Evolutionary conservation across 2,113 vertebrate genomes (phyloP).

Genomic region (Lophotis ruficrista): DNA sequence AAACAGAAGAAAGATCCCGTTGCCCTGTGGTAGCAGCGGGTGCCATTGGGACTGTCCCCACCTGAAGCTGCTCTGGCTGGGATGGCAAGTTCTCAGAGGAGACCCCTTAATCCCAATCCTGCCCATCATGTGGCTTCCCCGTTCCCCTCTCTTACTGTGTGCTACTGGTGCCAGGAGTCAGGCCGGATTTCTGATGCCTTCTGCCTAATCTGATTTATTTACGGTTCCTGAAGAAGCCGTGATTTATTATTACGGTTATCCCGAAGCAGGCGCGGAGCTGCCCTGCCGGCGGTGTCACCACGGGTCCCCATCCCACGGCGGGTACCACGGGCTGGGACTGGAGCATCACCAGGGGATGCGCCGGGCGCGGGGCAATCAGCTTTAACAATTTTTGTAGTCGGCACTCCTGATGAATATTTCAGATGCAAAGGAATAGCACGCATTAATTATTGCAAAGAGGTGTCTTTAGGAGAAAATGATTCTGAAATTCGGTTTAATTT

Average conservation of each 20-base stretch:
- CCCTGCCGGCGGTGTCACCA: neutral
- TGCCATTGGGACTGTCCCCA: neutral
- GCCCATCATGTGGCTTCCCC: neutral
- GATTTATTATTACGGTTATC: neutral
- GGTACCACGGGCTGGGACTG: neutral
- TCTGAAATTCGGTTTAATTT: constrained; percentile 80
- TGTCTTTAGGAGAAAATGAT: constrained; percentile 79
- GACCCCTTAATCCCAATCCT: neutral
- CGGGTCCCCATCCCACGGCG: neutral
- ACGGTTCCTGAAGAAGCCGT: neutral
- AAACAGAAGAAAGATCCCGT: neutral
- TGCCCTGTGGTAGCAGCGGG: neutral
- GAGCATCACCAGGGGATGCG: neutral
- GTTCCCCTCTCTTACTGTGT: rapidly evolving
- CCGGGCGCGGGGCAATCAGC: constrained; percentile 14
- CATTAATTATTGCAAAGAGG: constrained; percentile 82
- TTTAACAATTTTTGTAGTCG: neutral
- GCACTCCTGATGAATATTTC: constrained; percentile 60
- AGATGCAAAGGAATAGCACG: constrained; percentile 66
- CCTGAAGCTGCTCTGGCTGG: neutral
- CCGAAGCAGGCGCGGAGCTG: neutral
- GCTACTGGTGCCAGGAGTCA: neutral
- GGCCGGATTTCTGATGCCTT: neutral
- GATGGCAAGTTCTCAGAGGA: neutral
- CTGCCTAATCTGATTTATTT: neutral